Evolutionary conservation across 2,113 vertebrate species (phyloP).

Genomic region (Fregata magnificens): DNA sequence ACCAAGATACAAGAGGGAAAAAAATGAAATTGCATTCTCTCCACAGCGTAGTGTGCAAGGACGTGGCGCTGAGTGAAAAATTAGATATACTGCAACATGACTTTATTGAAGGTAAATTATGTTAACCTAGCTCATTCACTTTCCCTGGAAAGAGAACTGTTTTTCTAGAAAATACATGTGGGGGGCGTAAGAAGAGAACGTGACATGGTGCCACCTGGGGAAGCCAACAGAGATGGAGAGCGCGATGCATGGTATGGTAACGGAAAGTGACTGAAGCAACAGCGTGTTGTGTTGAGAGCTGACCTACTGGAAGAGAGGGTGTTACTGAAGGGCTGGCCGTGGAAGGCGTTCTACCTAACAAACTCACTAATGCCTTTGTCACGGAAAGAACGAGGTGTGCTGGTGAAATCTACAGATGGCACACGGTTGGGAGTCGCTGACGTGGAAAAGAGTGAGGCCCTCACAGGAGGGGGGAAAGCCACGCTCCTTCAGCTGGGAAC

Average conservation of each 20-base stretch:
- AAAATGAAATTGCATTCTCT: background rate
- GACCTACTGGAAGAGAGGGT: too few relatives aligned
- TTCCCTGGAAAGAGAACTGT: background rate
- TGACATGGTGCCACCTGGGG: too few relatives aligned
- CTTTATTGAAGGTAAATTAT: background rate
- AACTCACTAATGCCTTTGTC: background rate
- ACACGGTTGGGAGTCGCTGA: accelerated
- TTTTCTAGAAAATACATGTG: background rate
- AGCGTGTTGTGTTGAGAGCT: accelerated
- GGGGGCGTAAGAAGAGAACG: accelerated
- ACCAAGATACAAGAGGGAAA: background rate
- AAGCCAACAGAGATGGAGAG: background rate
- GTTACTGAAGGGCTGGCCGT: too few relatives aligned
- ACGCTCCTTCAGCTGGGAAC: accelerated
- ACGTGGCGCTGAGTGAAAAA: background rate
- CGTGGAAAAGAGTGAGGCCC: accelerated
- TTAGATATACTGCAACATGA: background rate
- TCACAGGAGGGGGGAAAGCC: accelerated
- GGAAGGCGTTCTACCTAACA: background rate
- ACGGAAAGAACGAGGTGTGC: background rate
- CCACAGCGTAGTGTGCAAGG: background rate
- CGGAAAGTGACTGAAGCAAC: background rate
- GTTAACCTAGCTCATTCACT: background rate
- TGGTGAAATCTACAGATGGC: background rate
- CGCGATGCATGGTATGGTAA: accelerated